Evolutionary conservation across 92 coral and sea anemone species (phyloP), one percentile per base, ranked within the genome.

Genomic region (Palythoa grandis): DNA sequence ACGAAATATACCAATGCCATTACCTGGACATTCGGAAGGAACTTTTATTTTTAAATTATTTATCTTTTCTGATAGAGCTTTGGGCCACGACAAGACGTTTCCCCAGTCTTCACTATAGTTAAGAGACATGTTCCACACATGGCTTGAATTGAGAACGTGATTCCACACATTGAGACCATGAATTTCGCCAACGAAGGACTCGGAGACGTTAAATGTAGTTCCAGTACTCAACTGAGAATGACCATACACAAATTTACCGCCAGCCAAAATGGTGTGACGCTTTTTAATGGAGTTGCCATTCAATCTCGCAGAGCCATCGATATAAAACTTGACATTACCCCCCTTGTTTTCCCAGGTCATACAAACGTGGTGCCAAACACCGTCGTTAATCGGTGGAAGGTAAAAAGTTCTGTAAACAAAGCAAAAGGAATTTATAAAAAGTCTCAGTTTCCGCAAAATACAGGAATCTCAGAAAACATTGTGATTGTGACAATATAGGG

Each of bases 331-430:
- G 1, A 77, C 68, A 20, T 56, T 16, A 11, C 82, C 82, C 7
- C 35, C 14, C 5, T 20, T 4, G 37, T 52, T 15, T 5, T 56
- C 52, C 65, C 65, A 77, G 2, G 82, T 77, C 69, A 56, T 22
- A 68, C 82, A 77, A 29, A 63, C 82, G 68, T 77, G 82, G 69
- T 77, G 82, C 82, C 82, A 77, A 13, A 25, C 70, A 39, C 82
- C 82, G 23, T 77, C 82, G 47, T 77, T 77, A 7, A 77, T 54
- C 8, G 82, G 82, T 54, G 82, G 82, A 43, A 77, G 50, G 38
- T 77, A 77, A 58, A 77, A 77, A 6, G 3, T 24, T 9, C 82
- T 77, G 57, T 1, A 29, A 56, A 6, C 23, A 13, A 24, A 53
- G 23, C 29, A 54, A 24, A 76, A 29, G 11, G 9, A 22, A 29